Percentiles rank a stretch among this genome's conserved stretches.
These are phyloP conservation scores for Aeoliscus strigatus DNA, from an alignment of 2,797 vertebrate genomes.

Conservation along the genomic window DNA sequence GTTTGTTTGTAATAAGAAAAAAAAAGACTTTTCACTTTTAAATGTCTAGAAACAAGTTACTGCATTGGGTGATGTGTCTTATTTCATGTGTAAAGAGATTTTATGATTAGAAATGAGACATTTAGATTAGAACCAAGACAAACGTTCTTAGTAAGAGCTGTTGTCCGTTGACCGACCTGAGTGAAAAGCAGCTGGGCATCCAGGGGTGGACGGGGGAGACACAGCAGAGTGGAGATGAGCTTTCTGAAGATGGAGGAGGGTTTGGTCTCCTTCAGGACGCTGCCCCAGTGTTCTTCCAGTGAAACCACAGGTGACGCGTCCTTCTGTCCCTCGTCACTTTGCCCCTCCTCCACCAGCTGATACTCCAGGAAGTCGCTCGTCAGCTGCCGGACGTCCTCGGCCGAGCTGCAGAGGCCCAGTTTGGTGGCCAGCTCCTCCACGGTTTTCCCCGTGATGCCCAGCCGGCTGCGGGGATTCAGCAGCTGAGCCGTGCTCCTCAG, in stretches of 20 bases:
- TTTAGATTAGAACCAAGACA: too few species aligned
- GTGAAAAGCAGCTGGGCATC: constrained; percentile 57
- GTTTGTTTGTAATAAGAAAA: too few species aligned
- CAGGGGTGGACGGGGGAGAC: constrained; percentile 68
- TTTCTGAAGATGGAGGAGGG: constrained; percentile 61
- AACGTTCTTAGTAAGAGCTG: too few species aligned
- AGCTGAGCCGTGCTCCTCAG: constrained; percentile 62
- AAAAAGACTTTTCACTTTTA: too few species aligned
- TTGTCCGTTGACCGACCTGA: constrained; percentile 54
- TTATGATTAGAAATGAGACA: too few species aligned
- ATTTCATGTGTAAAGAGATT: too few species aligned
- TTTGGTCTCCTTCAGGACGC: constrained; percentile 45
- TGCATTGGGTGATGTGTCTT: too few species aligned
- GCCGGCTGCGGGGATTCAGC: constrained; percentile 58
- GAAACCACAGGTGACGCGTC: constrained; percentile 14
- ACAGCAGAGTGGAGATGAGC: constrained; percentile 69
- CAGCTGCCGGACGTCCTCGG: constrained; percentile 52
- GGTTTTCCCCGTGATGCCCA: constrained; percentile 40
- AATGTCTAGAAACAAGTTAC: too few species aligned
- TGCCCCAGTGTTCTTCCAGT: constrained; percentile 64
- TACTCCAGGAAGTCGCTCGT: constrained; percentile 63
- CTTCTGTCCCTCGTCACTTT: constrained; percentile 11
- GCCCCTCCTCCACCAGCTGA: constrained; percentile 43
- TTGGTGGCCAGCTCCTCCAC: constrained; percentile 58
- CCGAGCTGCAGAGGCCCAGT: constrained; percentile 58